Evolutionary conservation across 2,797 vertebrate genomes (phyloP), one percentile per base, ranked within the genome.

Genomic region (Premnoplex brunnescens): DNA sequence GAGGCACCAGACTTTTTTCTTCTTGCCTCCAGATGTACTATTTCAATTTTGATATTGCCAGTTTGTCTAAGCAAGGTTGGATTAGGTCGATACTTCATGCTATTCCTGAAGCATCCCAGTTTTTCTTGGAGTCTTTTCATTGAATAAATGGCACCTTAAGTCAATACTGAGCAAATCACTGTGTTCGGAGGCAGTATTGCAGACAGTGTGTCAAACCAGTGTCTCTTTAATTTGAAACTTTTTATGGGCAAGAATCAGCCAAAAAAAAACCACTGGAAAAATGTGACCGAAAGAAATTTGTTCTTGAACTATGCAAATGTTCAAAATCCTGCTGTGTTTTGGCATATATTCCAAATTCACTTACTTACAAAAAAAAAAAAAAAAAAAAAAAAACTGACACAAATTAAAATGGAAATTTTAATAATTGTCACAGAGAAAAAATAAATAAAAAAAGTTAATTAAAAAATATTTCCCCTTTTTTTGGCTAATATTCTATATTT

Each of bases 81-180:
- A 69, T 85, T 84, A 95, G 95, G 95, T 97, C 94, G 92, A 71
- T 82, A 83, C 79, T 88, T 89, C 55, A 34, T 71, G 88, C 36
- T 91, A 46, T 81, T 95, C 82, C 89, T 82, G 79, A 86, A 95
- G 84, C 75, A 84, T 81, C 78, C 59, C 39, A 12, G 69, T 72
- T 93, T 88, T 95, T 82, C 88, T 93, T 24, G 8, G 79, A 93
- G 87, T 79, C 56, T 89, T 93, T 84, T 69, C 91, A 86, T 93
- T 79, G 75, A 94, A 77, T 86, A 83, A 88, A 96, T 93, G 84
- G 69, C 55, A 34, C 59, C 74, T 77, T 32, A 72, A 83, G 93
- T 95, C 90, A 94, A 75, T 85, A 92, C 34, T 21, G 68, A 93
- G 85, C 87, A 92, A 93, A 94, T 96, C 81, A 73, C 59, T 88